Evolutionary conservation across 2,113 vertebrate genomes (phyloP).

Genomic region (Labeo rohita): DNA sequence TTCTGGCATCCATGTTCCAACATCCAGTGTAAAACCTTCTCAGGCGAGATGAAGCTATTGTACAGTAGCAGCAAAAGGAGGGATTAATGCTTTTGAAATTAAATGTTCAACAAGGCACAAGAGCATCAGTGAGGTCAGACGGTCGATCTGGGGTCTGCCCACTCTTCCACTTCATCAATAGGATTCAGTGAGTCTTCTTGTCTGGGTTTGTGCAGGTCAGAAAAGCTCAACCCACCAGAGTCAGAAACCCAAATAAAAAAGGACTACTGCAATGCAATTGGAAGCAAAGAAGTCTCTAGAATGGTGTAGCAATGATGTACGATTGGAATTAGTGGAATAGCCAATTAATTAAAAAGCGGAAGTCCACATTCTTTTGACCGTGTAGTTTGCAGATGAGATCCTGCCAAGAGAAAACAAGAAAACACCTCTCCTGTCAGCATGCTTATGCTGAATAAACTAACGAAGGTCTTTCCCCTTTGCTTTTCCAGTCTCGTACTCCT

Average conservation of each 20-base stretch:
- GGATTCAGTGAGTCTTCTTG: neutral
- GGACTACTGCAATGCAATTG: neutral
- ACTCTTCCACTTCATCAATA: neutral
- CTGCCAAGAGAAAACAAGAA: constrained; percentile 1
- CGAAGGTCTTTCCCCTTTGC: neutral
- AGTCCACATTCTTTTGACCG: neutral
- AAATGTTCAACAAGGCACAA: neutral
- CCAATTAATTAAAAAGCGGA: neutral
- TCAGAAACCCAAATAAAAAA: neutral
- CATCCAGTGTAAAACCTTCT: neutral
- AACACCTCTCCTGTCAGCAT: neutral
- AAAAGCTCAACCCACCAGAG: too few relatives aligned
- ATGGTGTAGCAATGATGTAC: neutral
- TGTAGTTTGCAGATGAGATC: neutral
- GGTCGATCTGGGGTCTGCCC: neutral
- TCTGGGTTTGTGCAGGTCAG: neutral
- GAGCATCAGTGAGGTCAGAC: neutral
- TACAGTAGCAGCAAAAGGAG: neutral
- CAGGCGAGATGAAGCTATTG: neutral
- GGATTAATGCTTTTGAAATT: neutral
- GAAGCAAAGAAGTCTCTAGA: neutral
- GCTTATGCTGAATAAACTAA: neutral
- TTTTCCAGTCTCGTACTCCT: neutral
- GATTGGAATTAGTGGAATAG: neutral
- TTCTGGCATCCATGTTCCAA: neutral